Base-by-base conservation (phyloP, 1,140 invertebrate genomes). In the Procambarus virginalis region DNA sequence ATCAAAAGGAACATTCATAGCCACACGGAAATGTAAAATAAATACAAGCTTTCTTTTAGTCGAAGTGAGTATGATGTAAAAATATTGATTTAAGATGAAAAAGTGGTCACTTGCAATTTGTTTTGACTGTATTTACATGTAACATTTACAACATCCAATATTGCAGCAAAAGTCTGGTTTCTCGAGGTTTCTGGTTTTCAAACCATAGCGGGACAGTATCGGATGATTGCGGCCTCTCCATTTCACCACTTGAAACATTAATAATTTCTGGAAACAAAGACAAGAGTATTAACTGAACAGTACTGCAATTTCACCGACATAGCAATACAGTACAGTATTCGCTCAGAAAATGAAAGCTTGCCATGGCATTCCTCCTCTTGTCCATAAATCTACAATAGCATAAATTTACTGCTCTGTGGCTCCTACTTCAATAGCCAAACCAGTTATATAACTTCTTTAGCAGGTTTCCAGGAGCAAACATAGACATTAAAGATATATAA, bases 81-180 rank as follows among this genome's bases (percentile, higher is more conserved):
- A 46, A 81, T 60, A 87, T 80, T 2, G 86, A 87, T 17, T 73
- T 80, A 34, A 87, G 46, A 70, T 87, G 77, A 55, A 87, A 87
- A 48, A n/a, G 12, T 51, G 86, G 60, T 87, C 86, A 51, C 5
- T 60, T 34, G 22, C 46, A 34, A 60, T 3, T 12, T 70, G 60
- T 4, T n/a, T 46, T 12, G 70, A 78, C n/a, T 81, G 86, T 80
- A 55, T 70, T 87, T 48, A 55, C 60, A 73, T 34, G 55, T 46
- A 51, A 81, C 22, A 5, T 49, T 45, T 12, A 87, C 46, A 51
- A 87, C 73, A 51, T 87, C 86, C 78, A 87, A 9, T 22, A 87
- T 34, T 9, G 48, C 77, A 17, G 77, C 70, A 49, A 87, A 87
- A 22, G 12, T 10, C 22, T 68, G 60, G 60, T 12, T 73, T 45